Evolutionary conservation across 2,797 vertebrate genomes (phyloP).

Genomic region (Loriculus beryllinus): DNA sequence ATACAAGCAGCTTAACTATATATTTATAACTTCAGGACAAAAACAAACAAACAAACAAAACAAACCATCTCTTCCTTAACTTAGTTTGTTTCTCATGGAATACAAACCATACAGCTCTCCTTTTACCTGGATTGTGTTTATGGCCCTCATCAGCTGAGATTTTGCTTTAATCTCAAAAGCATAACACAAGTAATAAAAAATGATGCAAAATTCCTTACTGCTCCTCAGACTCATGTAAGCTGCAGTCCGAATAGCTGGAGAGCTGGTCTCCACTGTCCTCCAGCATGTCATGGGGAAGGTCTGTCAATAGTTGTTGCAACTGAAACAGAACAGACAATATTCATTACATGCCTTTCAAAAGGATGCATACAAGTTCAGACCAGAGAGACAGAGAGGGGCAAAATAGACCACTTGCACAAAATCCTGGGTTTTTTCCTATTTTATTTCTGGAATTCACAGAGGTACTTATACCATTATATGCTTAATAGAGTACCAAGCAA

Average conservation of each 20-base stretch:
- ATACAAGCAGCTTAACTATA: not conserved
- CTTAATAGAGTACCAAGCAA: not conserved
- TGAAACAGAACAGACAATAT: slow-evolving; percentile 62
- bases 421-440: not conserved
- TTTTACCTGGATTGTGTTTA: not conserved
- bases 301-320: slow-evolving; percentile 92
- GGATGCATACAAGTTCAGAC: not conserved
- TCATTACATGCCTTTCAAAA: not conserved
- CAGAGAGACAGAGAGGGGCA: not conserved
- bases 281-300: slow-evolving; percentile 96
- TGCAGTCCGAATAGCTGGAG: slow-evolving; percentile 81
- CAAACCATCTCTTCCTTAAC: not conserved
- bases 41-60: not conserved
- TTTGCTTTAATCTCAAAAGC: not conserved
- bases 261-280: slow-evolving; percentile 91
- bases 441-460: not conserved
- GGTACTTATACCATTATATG: not conserved
- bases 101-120: not conserved
- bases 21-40: not conserved
- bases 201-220: slow-evolving; percentile 75
- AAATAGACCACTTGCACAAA: not conserved
- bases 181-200: not conserved
- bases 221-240: slow-evolving; percentile 72
- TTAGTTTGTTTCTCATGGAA: not conserved
- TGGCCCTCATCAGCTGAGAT: not conserved